Evolutionary conservation across 2,888 invertebrate genomes (phyloP).

Genomic region (Prenolepis imparis): DNA sequence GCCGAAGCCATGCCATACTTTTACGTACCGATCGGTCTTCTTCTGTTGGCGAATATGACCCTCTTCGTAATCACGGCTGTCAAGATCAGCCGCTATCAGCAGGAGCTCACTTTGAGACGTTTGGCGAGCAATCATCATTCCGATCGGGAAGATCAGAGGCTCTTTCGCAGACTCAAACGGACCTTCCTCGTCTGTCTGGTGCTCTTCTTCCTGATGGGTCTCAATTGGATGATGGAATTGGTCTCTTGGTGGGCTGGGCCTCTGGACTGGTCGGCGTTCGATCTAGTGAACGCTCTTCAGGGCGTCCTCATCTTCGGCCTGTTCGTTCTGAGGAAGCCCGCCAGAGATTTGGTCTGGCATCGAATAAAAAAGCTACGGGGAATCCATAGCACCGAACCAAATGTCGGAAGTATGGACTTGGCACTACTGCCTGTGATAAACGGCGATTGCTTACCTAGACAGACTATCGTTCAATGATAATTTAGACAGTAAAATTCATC

Average conservation of each 20-base stretch:
- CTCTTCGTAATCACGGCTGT: conserved; percentile 88
- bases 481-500: background rate
- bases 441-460: conserved; percentile 69
- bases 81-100: conserved; percentile 86
- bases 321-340: conserved; percentile 87
- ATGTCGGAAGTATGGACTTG: conserved; percentile 78
- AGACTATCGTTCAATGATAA: conserved; percentile 65
- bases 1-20: conserved; percentile 89
- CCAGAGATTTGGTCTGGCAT: conserved; percentile 80
- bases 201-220: conserved; percentile 90
- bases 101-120: conserved; percentile 87
- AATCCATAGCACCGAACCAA: conserved; percentile 72
- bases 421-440: conserved; percentile 79
- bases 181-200: conserved; percentile 88
- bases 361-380: conserved; percentile 80
- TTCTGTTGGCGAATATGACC: conserved; percentile 87
- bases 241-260: conserved; percentile 89
- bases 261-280: conserved; percentile 89
- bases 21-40: conserved; percentile 88
- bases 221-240: conserved; percentile 91
- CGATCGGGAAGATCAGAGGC: conserved; percentile 79
- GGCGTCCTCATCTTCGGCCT: conserved; percentile 90
- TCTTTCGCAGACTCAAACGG: conserved; percentile 83
- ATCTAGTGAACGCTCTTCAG: conserved; percentile 90
- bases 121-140: conserved; percentile 82